Base-by-base conservation (phyloP, 30 jellyfish, hydroid and myxozoan species). In the Mastigias papua region DNA sequence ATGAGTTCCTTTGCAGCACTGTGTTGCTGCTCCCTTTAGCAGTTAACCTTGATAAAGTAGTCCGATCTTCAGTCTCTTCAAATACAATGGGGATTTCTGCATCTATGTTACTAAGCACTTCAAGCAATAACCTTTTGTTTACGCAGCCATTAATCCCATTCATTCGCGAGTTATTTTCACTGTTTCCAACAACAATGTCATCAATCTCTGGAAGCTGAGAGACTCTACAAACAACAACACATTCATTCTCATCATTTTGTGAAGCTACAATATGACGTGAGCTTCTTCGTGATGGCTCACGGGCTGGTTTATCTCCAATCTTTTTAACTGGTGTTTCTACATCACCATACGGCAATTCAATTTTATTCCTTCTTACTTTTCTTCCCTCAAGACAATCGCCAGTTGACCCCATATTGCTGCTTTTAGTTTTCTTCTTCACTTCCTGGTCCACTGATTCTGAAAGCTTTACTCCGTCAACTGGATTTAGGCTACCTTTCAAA, bases 201-300 rank as follows among this genome's bases (percentile, higher is more conserved):
- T 72, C 83, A 32, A 72, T 72, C 83, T 72, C 83, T 1, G 63
- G 83, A 3, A 72, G 48, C 68, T 72, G 83, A 35, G 67, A 49
- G 1, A 49, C 83, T 25, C 37, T 72, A 35, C 83, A 72, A 34
- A 34, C 42, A 34, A 72, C 48, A 72, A 72, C 48, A 35, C 20
- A 26, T 4, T 72, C 68, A 30, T 21, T 11, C 1, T 72, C 68
- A 19, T 1, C 13, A 33, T 26, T 37, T 8, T 29, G 34, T 72
- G 46, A 21, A 17, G 34, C 17, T 1, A 35, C 83, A 72, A 15
- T 21, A 20, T 72, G 61, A 6, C 83, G 34, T 2, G 83, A 33
- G 68, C 83, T 72, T 27, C 83, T 34, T 19, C 83, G 29, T 11
- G 68, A 34, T 35, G 83, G 83, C 68, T 17, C 5, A 2, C 29